phyloP scores from a whole-genome alignment of 2,797 vertebrate species.

The Diplodus puntazzo region DNA sequence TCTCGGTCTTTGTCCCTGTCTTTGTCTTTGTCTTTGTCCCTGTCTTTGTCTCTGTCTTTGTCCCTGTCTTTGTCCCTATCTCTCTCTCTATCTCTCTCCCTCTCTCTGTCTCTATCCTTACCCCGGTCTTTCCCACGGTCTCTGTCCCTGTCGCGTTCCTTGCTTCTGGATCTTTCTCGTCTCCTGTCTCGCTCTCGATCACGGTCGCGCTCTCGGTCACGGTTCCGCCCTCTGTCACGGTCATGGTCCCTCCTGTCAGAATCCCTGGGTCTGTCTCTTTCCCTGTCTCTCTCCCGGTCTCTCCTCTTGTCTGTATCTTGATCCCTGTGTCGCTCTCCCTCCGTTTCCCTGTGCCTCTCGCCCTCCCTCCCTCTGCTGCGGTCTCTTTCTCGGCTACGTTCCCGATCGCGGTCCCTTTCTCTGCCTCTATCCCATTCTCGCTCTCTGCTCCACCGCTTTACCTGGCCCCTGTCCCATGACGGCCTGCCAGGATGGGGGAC shows the following conservation, averaged over 20 bases:
- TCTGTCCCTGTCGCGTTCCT: slow-evolving; percentile 56
- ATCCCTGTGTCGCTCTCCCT: slow-evolving; percentile 58
- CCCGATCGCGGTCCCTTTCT: slow-evolving; percentile 80
- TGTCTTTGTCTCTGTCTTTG: slow-evolving; percentile 66
- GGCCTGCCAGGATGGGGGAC: slow-evolving; percentile 78
- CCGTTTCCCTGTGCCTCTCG: slow-evolving; percentile 59
- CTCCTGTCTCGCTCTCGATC: slow-evolving; percentile 56
- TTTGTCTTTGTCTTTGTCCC: slow-evolving; percentile 54
- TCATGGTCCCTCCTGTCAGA: slow-evolving; percentile 67
- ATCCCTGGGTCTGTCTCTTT: slow-evolving; percentile 58
- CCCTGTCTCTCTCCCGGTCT: slow-evolving; percentile 63
- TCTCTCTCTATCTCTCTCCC: slow-evolving; percentile 50
- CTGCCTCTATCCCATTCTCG: slow-evolving; percentile 83
- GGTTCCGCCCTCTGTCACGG: slow-evolving; percentile 64
- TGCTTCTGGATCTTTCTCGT: slow-evolving; percentile 58
- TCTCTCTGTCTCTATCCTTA: slow-evolving; percentile 52
- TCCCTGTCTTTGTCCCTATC: slow-evolving; percentile 80
- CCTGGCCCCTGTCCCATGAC: slow-evolving; percentile 88
- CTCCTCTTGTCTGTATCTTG: slow-evolving; percentile 69
- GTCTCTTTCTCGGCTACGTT: slow-evolving; percentile 68
- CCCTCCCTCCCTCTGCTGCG: slow-evolving; percentile 48
- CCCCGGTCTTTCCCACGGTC: slow-evolving; percentile 21
- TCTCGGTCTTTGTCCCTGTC: slow-evolving; percentile 34
- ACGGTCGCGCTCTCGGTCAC: slow-evolving; percentile 66
- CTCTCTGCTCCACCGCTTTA: slow-evolving; percentile 89